Evolutionary conservation across 2,888 invertebrate genomes (phyloP), one percentile per base, ranked within the genome.

Genomic region (Temnothorax ravouxi): DNA sequence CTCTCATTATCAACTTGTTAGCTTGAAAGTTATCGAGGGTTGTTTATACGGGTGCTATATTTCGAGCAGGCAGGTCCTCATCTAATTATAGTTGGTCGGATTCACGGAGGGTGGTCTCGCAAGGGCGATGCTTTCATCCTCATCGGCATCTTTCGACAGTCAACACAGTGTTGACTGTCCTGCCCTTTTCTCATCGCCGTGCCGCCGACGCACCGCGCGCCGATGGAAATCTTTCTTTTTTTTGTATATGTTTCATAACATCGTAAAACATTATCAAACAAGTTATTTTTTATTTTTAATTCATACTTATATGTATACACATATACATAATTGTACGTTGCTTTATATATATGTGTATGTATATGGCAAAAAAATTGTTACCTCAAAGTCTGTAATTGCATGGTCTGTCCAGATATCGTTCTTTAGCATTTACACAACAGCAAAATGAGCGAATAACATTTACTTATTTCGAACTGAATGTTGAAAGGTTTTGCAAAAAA

Each of bases 1-100:
- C 61, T 85, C 88, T 90, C 91, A 92, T 93, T 93, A 93, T 93
- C 92, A 91, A 90, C 93, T 93, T 90, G 92, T 93, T 93, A 92
- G 88, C 88, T 72, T 66, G 82, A 91, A 90, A 92, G 88, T 92
- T 92, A 93, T 93, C 91, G 88, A 84, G 80, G 56, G 66, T 59
- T 91, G 90, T 91, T 92, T 91, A 91, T 88, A 88, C 88, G 86
- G 84, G 69, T 80, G 87, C 83, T 84, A 83, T 52, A 74, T 83
- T 76, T 77, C 82, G 56, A 67, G 21, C 62, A 80, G 82, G 34
- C 71, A 83, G 71, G 75, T 83, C 79, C 50, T 74, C 52, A 41
- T 59, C 85, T 85, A 83, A 79, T 54, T 54, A 21, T 79, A 79
- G 76, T 50, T 61, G 62, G 86, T 71, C 85, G 79, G 76, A 84